Evolutionary conservation across 2,113 vertebrate genomes (phyloP).

Genomic region (Salvelinus fontinalis): DNA sequence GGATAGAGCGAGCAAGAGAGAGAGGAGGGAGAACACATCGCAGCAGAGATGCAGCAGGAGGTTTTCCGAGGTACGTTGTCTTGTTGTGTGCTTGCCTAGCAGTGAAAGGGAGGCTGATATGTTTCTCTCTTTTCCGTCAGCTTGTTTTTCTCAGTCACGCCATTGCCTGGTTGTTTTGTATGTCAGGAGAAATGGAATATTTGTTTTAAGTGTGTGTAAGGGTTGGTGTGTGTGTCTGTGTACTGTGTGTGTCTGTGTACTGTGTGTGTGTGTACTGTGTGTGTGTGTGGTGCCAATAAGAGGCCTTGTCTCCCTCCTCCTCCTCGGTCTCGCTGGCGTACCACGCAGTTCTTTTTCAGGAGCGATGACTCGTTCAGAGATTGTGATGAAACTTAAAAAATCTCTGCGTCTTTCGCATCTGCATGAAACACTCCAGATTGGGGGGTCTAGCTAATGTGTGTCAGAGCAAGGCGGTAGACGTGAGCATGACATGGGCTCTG

Average conservation of each 20-base stretch:
- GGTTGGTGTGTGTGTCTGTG: constrained; percentile 28
- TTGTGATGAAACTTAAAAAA: constrained; percentile 73
- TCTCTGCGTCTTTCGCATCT: constrained; percentile 34
- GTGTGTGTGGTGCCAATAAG: constrained; percentile 54
- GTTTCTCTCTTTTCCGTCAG: constrained; percentile 51
- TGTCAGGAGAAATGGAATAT: constrained; percentile 61
- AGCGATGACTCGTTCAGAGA: constrained; percentile 71
- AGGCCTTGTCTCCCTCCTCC: constrained; percentile 78
- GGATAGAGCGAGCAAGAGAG: no score
- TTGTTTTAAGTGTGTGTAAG: constrained; percentile 21
- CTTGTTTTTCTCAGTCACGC: constrained; percentile 58
- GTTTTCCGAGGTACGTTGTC: constrained; percentile 82
- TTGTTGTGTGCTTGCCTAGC: constrained; percentile 79
- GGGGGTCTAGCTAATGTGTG: constrained; percentile 17
- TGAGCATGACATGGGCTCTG: constrained; percentile 53
- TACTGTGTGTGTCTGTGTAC: constrained; percentile 31
- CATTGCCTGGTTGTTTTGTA: constrained; percentile 55
- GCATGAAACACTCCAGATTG: constrained; percentile 40
- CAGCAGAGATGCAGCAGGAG: constrained; percentile 84
- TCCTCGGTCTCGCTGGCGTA: constrained; percentile 73
- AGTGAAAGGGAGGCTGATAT: constrained; percentile 52
- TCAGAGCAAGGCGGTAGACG: constrained; percentile 35
- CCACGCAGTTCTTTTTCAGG: constrained; percentile 81
- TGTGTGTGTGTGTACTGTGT: neutral
- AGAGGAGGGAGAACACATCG: constrained; percentile 75